These are phyloP conservation scores for Pogonophryne albipinna DNA, from an alignment of 2,797 vertebrate species.

Conservation along the genomic window DNA sequence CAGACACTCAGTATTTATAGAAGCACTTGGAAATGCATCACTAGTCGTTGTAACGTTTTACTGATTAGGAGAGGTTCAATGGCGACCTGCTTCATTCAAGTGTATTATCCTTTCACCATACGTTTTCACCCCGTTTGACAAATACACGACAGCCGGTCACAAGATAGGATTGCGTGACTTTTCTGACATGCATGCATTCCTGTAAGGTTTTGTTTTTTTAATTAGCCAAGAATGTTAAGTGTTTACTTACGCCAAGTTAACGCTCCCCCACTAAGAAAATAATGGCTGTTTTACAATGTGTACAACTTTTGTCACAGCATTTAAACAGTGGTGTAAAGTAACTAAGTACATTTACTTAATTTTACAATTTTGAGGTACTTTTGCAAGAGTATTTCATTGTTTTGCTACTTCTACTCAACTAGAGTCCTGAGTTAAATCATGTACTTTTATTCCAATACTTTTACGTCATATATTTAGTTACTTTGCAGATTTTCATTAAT, in stretches of 20 bases:
- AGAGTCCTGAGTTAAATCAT: too few relatives aligned
- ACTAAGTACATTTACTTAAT: too few relatives aligned
- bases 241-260: neutral
- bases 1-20: conserved; percentile 50
- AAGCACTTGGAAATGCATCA: conserved; percentile 52
- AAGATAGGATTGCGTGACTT: conserved; percentile 40
- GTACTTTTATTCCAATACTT: too few relatives aligned
- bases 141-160: conserved; percentile 44
- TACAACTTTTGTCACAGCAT: neutral
- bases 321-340: too few relatives aligned
- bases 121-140: conserved; percentile 21
- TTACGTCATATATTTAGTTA: too few relatives aligned
- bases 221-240: neutral
- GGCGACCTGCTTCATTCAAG: conserved; percentile 16
- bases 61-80: conserved; percentile 34
- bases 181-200: conserved; percentile 16
- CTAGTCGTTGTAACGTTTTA: conserved; percentile 29
- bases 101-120: neutral
- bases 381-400: too few relatives aligned
- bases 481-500: too few relatives aligned
- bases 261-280: neutral
- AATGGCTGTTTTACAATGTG: neutral
- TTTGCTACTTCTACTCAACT: too few relatives aligned
- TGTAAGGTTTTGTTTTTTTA: neutral
- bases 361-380: too few relatives aligned